Conservation (phyloP, 2,888 invertebrate species). For the Anthophora plumipes region DNA sequence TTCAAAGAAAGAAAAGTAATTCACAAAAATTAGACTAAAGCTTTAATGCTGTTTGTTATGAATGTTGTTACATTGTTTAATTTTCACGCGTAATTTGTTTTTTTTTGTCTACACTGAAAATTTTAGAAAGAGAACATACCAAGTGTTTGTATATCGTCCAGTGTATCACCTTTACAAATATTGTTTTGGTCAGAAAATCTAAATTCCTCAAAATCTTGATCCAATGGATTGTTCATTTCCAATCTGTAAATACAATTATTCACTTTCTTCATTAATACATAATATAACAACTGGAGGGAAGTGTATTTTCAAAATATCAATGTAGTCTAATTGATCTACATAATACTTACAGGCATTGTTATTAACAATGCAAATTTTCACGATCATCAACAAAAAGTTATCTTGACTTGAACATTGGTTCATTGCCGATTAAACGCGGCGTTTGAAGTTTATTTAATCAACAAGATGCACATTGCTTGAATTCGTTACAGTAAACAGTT, state of each 20-base stretch:
- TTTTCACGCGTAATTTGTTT: conserved; percentile 18
- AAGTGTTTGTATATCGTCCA: conserved; percentile 75
- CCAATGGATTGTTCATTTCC: conserved; percentile 84
- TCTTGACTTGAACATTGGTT: conserved; percentile 36
- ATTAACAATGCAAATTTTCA: conserved; percentile 71
- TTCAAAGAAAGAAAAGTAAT: conserved; percentile 1
- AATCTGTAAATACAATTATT: conserved; percentile 74
- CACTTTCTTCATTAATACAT: neutral
- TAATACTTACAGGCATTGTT: conserved; percentile 77
- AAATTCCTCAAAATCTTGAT: conserved; percentile 82
- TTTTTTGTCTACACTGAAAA: conserved; percentile 7
- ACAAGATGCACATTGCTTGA: neutral
- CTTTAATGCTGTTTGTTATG: conserved; percentile 24
- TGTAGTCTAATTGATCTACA: neutral
- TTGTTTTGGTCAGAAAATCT: conserved; percentile 72
- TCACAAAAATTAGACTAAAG: neutral
- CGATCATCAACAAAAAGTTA: conserved; percentile 41
- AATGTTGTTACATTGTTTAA: conserved; percentile 22
- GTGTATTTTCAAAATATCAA: neutral
- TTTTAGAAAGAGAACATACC: conserved; percentile 72
- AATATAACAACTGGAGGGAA: neutral
- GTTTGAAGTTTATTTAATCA: conserved; percentile 17
- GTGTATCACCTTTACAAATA: conserved; percentile 61
- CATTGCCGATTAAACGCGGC: conserved; percentile 1
- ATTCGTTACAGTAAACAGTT: conserved; percentile 13